A percentile compares a stretch with the other conserved stretches of the same genome.
Conservation (phyloP, 2,888 invertebrate genomes). For the Strigamia transsilvanica region DNA sequence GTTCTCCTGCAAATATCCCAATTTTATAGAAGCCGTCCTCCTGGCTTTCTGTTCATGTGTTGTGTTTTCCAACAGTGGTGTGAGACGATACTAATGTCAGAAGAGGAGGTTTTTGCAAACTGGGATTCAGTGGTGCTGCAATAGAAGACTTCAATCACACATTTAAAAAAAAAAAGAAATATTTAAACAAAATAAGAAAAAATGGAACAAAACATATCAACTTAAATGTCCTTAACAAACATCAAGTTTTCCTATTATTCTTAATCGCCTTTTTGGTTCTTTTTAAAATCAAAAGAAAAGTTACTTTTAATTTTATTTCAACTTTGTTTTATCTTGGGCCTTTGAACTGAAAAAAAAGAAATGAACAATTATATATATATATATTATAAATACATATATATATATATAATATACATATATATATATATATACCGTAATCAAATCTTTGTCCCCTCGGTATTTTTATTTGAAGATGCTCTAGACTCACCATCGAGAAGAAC, state of each 20-base stretch:
- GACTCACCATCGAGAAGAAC: constrained; percentile 29
- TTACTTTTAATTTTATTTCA: neutral
- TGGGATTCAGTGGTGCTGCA: constrained; percentile 47
- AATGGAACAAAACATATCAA: constrained; percentile 48
- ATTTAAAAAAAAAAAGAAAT: constrained; percentile 6
- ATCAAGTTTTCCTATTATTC: constrained; percentile 40
- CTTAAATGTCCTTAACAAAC: constrained; percentile 37
- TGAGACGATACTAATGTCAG: constrained; percentile 24
- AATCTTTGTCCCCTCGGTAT: constrained; percentile 41
- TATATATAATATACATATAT: constrained; percentile 12
- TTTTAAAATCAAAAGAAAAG: constrained; percentile 42
- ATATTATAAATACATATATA: constrained; percentile 9
- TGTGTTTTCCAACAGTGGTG: constrained; percentile 38
- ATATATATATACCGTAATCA: constrained; percentile 33
- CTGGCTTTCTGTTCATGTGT: constrained; percentile 49
- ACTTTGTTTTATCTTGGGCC: constrained; percentile 26
- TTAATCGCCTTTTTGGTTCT: neutral
- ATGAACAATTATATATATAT: constrained; percentile 44
- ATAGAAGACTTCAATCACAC: constrained; percentile 40
- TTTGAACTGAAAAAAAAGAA: constrained; percentile 40
- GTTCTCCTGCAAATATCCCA: constrained; percentile 19
- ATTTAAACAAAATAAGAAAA: neutral
- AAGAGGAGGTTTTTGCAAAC: constrained; percentile 24
- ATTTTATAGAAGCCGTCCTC: constrained; percentile 27
- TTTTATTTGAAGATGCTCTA: constrained; percentile 46